Base-by-base conservation (phyloP, 2,888 invertebrate species). In the Orgyia antiqua region DNA sequence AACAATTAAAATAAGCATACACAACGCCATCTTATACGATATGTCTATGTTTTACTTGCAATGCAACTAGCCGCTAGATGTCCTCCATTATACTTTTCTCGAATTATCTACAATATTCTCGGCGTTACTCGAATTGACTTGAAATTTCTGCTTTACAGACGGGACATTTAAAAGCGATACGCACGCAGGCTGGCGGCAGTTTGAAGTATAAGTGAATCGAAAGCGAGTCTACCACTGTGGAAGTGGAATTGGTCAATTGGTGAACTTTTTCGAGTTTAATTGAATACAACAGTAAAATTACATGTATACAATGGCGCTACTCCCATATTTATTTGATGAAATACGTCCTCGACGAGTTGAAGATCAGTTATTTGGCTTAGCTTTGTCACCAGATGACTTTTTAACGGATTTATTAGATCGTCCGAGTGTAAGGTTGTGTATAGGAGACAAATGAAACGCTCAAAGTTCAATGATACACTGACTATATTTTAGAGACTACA, bases 291-390 rank as follows among this genome's bases (percentile, higher is more conserved):
- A n/a, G n/a, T n/a, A n/a, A n/a, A n/a, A n/a, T n/a, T n/a, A 43
- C 25, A 9, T 26, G 31, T 8, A 17, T 15, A 18, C 27, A 54
- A 83, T 84, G 84, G 70, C 83, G n/a, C 52, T 84, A 18, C 10
- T 84, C 58, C 79, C 82, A 2, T 76, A 74, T 30, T 46, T 78
- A 23, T 39, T 80, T 3, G 71, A 73, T 36, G 76, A 80, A 3
- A 25, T 74, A 3, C 63, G 71, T 20, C 79, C 76, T 1, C 63
- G 71, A 11, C 68, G 78, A 7, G 47, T 77, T 2, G 62, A 65
- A 0, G 73, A 86, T 39, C 79, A 77, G 27, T 67, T 82, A 0
- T 80, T 86, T 36, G 86, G 74, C 1, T 23, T 83, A 21, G 74
- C 77, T 46, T 42, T 87, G 10, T 57, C 68, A 1, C 54, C 73